Conservation (phyloP, 2,797 vertebrate genomes). For the Cyclura pinguis region DNA sequence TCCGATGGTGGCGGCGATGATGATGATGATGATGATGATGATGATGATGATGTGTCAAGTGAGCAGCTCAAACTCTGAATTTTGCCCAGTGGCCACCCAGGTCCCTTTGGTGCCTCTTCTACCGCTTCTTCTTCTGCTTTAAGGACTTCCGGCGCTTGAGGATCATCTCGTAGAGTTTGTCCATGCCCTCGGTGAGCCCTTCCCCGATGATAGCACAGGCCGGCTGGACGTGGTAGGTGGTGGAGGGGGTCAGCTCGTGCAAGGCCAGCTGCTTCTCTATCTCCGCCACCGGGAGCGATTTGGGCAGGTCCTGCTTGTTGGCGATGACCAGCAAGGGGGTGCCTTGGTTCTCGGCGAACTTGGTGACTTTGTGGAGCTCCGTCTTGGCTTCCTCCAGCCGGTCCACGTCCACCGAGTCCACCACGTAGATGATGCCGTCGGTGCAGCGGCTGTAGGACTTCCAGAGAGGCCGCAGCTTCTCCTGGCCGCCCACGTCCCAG, state of each 20-base stretch:
- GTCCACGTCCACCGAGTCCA: conserved; percentile 97
- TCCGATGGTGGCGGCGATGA: not conserved
- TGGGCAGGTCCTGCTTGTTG: conserved; percentile 98
- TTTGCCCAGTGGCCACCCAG: not conserved
- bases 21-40: not conserved
- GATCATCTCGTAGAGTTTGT: conserved; percentile 98
- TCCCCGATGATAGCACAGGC: conserved; percentile 98
- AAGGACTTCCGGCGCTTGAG: conserved; percentile 93
- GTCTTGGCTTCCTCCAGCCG: conserved; percentile 95
- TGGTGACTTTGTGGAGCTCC: conserved; percentile 96
- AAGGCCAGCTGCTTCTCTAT: conserved; percentile 95
- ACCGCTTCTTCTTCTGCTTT: conserved; percentile 96
- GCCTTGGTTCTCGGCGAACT: conserved; percentile 96
- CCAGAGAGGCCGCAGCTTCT: conserved; percentile 97
- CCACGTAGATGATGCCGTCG: conserved; percentile 98
- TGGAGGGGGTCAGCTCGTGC: conserved; percentile 92
- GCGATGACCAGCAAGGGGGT: conserved; percentile 96
- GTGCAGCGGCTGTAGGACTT: conserved; percentile 99
- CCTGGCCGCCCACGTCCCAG: conserved; percentile 97
- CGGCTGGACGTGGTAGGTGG: conserved; percentile 95
- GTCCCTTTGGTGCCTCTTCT: conserved; percentile 51
- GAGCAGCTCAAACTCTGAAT: not conserved
- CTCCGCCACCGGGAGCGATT: conserved; percentile 92
- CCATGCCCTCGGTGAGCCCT: conserved; percentile 97
- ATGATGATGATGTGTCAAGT: not conserved